Evolutionary conservation across 2,888 invertebrate genomes (phyloP).

Genomic region (Nephrotoma appendiculata): DNA sequence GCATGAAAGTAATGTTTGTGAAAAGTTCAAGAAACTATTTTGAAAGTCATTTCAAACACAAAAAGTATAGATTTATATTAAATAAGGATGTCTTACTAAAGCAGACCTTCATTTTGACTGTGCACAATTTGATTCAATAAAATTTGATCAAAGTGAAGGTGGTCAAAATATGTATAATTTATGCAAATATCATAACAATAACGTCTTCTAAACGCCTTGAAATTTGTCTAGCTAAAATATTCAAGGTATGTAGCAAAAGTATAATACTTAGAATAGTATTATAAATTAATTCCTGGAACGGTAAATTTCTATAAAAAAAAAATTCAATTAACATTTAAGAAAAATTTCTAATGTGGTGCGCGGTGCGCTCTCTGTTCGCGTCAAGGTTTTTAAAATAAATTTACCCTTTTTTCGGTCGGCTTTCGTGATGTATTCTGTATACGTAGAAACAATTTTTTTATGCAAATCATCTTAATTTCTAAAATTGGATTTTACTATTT

Average conservation of each 20-base stretch:
- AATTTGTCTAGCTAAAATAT: not conserved
- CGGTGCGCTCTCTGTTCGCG: not conserved
- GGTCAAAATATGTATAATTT: not conserved
- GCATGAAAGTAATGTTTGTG: not conserved
- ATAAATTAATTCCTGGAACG: not conserved
- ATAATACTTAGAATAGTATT: not conserved
- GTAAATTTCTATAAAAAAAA: not conserved
- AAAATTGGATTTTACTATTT: not conserved
- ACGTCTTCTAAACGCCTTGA: not conserved
- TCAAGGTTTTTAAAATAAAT: not conserved
- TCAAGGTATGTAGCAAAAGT: not conserved
- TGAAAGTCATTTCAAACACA: not conserved
- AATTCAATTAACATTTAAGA: not conserved
- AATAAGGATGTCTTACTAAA: not conserved
- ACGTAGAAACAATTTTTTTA: not conserved
- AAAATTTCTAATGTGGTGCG: not conserved
- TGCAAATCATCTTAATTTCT: not conserved
- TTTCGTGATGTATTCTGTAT: not conserved
- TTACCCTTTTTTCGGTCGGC: not conserved
- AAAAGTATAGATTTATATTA: not conserved
- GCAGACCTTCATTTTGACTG: not conserved
- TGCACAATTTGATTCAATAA: not conserved
- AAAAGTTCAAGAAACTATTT: not conserved
- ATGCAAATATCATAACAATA: not conserved
- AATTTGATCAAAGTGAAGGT: not conserved